Evolutionary conservation across 2,888 invertebrate genomes (phyloP), one percentile per base, ranked within the genome.

Genomic region (Seira ritae): DNA sequence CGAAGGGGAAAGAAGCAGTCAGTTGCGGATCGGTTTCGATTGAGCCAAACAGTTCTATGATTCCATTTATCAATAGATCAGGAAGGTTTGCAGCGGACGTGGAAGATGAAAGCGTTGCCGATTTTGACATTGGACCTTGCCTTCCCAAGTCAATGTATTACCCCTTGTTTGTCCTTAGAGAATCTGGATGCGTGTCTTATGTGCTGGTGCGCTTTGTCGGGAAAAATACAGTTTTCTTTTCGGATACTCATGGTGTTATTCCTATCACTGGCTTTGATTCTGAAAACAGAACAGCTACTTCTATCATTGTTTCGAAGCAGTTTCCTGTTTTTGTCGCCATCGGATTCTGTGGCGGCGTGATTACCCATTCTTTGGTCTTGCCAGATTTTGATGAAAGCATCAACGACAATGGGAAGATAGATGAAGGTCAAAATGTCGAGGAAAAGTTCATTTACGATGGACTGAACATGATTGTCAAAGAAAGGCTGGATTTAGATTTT

Each of bases 111-210:
- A 77, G 80, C 62, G 85, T 85, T 6, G 79, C 80, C 0, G 87
- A 87, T 70, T 86, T 87, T 66, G 86, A 86, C 23, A 77, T 86
- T 67, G 85, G 87, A 66, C 85, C 84, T 1, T 80, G 77, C 17
- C 42, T 86, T 0, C 84, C 87, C 31, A 81, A 82, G 55, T 81
- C 85, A 46, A 86, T 82, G 23, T 85, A 80, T 17, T 79, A 75
- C 74, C 69, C 78, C 1, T 15, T 87, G 6, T 86, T 87, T 68
- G 80, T 86, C 1, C 68, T 87, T 3, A 55, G 76, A 22, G 81
- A 85, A 55, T 81, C 85, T 37, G 87, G 87, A n/a, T 67, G 62
- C 10, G 20, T 87, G 0, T 86, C 77, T 24, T 86, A 86, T 23
- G 74, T 85, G 12, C 75, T 87, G 10, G 42, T 85, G n/a, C 20